Evolutionary conservation across 2,113 vertebrate species (phyloP).

Genomic region (Notothenia coriiceps): DNA sequence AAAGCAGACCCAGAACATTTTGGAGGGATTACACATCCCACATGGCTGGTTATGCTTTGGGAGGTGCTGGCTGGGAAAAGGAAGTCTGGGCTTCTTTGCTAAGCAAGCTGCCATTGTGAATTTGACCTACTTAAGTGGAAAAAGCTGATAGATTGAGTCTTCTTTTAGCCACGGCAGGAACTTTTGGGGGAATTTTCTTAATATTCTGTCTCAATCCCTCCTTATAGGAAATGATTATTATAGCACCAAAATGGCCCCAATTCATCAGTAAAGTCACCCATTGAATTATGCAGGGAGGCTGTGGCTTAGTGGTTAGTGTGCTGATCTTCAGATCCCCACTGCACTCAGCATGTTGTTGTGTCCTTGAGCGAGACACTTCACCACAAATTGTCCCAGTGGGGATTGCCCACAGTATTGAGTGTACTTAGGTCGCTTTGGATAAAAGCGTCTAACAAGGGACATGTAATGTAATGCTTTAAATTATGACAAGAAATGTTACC

Average conservation of each 20-base stretch:
- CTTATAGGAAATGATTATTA: constrained; percentile 10
- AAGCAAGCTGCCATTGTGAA: not conserved
- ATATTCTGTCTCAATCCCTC: constrained; percentile 6
- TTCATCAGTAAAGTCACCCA: not conserved
- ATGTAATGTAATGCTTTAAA: too few relatives aligned
- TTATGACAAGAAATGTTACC: too few relatives aligned
- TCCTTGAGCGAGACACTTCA: too few relatives aligned
- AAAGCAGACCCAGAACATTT: constrained; percentile 8
- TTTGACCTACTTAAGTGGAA: constrained; percentile 3
- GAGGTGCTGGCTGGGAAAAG: not conserved
- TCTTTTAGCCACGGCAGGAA: not conserved
- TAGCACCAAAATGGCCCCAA: not conserved
- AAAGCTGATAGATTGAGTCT: constrained; percentile 10
- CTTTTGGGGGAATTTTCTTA: not conserved
- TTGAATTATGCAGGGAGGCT: not conserved
- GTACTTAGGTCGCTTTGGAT: too few relatives aligned
- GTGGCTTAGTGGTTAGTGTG: too few relatives aligned
- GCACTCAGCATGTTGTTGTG: too few relatives aligned
- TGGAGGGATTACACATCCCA: constrained; percentile 18
- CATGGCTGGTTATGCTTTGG: not conserved
- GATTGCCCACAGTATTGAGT: too few relatives aligned
- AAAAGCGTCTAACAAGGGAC: too few relatives aligned
- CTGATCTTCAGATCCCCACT: too few relatives aligned
- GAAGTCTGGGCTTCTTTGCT: not conserved
- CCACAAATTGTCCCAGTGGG: too few relatives aligned